Evolutionary conservation across 2,797 vertebrate species (phyloP).

Genomic region (Hemibagrus guttatus): DNA sequence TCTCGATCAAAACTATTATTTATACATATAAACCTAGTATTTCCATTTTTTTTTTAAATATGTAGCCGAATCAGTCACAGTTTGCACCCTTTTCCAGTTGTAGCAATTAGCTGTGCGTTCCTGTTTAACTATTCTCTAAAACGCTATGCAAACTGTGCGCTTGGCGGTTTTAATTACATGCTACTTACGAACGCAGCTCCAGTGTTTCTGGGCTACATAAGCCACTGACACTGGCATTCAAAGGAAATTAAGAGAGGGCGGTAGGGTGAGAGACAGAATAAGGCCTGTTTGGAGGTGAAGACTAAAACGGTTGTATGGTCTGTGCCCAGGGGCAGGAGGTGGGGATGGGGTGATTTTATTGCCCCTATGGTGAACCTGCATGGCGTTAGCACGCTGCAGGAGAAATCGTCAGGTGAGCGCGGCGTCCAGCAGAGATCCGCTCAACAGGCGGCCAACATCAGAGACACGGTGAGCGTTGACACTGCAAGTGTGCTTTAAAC

Average conservation of each 20-base stretch:
- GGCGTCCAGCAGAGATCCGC: constrained; percentile 48
- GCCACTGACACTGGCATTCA: constrained; percentile 58
- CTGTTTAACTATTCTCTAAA: constrained; percentile 20
- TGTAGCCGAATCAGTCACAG: neutral
- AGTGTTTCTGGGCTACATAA: constrained; percentile 47
- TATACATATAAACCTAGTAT: neutral
- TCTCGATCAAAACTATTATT: neutral
- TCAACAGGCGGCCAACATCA: constrained; percentile 52
- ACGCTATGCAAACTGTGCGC: constrained; percentile 43
- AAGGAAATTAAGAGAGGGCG: constrained; percentile 55
- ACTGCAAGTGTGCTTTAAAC: neutral
- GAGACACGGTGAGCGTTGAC: constrained; percentile 9
- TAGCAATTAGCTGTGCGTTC: constrained; percentile 34
- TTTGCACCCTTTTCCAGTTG: constrained; percentile 29
- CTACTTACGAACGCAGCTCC: constrained; percentile 42
- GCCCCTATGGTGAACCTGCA: constrained; percentile 62
- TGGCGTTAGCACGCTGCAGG: constrained; percentile 43
- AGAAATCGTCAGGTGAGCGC: constrained; percentile 49
- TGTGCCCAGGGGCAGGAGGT: constrained; percentile 59
- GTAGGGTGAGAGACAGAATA: constrained; percentile 33
- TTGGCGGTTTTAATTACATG: constrained; percentile 68
- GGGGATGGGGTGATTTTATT: constrained; percentile 57
- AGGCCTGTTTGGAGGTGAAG: constrained; percentile 39
- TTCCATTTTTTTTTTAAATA: neutral
- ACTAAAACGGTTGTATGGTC: constrained; percentile 63